These are phyloP conservation scores for Chelon labrosus DNA, from an alignment of 2,797 vertebrate genomes.

Conservation along the genomic window DNA sequence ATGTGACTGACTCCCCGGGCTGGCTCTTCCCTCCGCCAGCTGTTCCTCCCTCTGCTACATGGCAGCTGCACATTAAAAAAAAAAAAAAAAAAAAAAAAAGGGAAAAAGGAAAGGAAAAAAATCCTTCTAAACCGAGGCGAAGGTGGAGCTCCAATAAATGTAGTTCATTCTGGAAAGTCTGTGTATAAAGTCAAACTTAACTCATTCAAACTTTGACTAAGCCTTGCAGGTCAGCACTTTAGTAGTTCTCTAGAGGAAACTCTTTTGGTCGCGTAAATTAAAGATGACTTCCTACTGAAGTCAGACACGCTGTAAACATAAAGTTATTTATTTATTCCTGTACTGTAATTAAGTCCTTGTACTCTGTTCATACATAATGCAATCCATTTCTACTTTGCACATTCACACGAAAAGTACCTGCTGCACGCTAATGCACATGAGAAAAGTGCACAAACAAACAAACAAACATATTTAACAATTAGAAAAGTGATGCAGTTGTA, in stretches of 20 bases:
- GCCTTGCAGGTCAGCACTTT: conserved; percentile 7
- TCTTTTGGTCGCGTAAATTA: not conserved
- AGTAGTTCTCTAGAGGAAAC: conserved; percentile 1
- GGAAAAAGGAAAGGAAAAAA: conserved; percentile 23
- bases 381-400: too few relatives aligned
- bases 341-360: too few relatives aligned
- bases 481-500: too few relatives aligned
- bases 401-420: too few relatives aligned
- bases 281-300: not conserved
- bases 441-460: too few relatives aligned
- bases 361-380: too few relatives aligned
- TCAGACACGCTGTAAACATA: too few relatives aligned
- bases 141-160: conserved; percentile 71
- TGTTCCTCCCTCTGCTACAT: conserved; percentile 86
- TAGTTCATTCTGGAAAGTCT: conserved; percentile 48
- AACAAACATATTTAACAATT: too few relatives aligned
- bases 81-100: conserved; percentile 12
- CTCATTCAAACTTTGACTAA: conserved; percentile 2
- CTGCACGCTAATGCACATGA: too few relatives aligned
- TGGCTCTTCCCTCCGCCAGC: conserved; percentile 92
- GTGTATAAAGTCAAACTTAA: conserved; percentile 37
- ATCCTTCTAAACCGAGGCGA: conserved; percentile 57
- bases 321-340: too few relatives aligned
- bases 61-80: conserved; percentile 84
- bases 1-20: conserved; percentile 96